phyloP scores from a whole-genome alignment of 1,140 invertebrate species.

The Chrysoperla carnea region DNA sequence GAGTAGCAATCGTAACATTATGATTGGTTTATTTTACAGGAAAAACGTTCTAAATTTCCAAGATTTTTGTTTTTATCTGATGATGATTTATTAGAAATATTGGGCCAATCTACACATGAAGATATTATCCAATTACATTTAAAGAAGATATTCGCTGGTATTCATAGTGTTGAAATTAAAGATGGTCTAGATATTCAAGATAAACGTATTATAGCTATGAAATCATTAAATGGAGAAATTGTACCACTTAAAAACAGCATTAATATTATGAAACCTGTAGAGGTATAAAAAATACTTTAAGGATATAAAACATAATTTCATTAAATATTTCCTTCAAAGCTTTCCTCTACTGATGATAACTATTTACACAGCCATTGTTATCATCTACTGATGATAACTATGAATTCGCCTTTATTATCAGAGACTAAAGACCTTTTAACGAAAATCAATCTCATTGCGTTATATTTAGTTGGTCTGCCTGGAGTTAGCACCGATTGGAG shows the following conservation, averaged over 20 bases:
- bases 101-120: conserved; percentile 76
- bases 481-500: too few species aligned
- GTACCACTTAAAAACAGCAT: conserved; percentile 61
- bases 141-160: conserved; percentile 89
- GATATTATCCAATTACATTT: conserved; percentile 81
- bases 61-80: conserved; percentile 93
- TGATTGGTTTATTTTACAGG: conserved; percentile 33
- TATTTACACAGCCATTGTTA: too few species aligned
- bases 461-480: too few species aligned
- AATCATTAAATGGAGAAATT: conserved; percentile 69
- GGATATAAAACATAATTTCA: too few species aligned
- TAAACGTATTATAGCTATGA: conserved; percentile 51
- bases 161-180: conserved; percentile 41
- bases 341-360: too few species aligned
- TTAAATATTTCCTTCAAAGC: too few species aligned
- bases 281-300: conserved; percentile 44
- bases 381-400: too few species aligned
- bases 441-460: too few species aligned
- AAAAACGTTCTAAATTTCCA: conserved; percentile 85
- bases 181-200: conserved; percentile 35
- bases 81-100: conserved; percentile 85
- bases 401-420: too few species aligned
- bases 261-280: conserved; percentile 60
- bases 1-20: too few species aligned
- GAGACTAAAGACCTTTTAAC: too few species aligned